phyloP scores from a whole-genome alignment of 2,888 invertebrate genomes.

The Sphecodes monilicornis region DNA sequence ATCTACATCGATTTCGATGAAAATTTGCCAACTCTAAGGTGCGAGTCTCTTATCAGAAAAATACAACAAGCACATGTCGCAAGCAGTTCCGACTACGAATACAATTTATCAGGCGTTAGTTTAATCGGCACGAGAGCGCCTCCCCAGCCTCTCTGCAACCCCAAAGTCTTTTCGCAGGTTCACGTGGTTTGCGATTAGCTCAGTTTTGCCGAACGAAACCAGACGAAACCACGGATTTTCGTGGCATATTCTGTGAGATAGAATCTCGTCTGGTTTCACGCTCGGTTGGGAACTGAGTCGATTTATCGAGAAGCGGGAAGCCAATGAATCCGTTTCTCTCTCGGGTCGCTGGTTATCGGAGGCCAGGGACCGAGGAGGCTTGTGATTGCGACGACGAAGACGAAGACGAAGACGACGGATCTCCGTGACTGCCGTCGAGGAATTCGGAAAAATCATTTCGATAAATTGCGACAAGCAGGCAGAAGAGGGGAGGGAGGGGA shows the following conservation, averaged over 20 bases:
- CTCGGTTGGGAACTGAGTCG: constrained; percentile 21
- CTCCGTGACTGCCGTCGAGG: constrained; percentile 25
- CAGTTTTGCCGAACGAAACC: neutral
- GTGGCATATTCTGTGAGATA: neutral
- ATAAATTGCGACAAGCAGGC: constrained; percentile 40
- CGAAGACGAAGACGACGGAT: neutral
- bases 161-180: neutral
- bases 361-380: constrained; percentile 23
- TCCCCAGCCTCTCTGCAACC: neutral
- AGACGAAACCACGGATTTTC: neutral
- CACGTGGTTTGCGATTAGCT: neutral
- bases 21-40: neutral
- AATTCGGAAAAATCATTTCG: constrained; percentile 52
- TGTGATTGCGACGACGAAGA: constrained; percentile 8
- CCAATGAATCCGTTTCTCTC: constrained; percentile 13
- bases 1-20: neutral
- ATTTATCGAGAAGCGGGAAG: constrained; percentile 6
- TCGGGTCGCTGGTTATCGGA: constrained; percentile 46
- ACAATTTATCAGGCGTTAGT: neutral
- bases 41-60: neutral
- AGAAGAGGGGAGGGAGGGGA: neutral
- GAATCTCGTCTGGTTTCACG: constrained; percentile 35
- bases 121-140: neutral
- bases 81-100: neutral
- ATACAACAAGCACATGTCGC: neutral